Evolutionary conservation across 2,888 invertebrate species (phyloP).

Genomic region (Xylota sylvarum): DNA sequence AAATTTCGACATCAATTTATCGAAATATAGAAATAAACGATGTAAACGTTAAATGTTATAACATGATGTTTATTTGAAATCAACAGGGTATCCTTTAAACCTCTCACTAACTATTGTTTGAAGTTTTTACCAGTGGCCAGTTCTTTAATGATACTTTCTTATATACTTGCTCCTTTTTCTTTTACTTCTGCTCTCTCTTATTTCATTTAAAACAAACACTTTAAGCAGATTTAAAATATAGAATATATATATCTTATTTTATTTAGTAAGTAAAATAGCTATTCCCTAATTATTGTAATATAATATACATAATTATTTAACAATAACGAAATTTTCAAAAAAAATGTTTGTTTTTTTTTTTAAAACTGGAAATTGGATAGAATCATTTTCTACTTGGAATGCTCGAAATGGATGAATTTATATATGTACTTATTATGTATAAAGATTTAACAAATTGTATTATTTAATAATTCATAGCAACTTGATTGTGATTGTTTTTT

Average conservation of each 20-base stretch:
- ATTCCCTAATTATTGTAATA: slow-evolving; percentile 69
- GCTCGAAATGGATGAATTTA: slow-evolving; percentile 46
- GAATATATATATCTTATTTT: slow-evolving; percentile 52
- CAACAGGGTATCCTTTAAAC: too few species aligned
- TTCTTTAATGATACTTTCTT: background rate
- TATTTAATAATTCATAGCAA: slow-evolving; percentile 84
- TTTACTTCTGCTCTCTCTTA: too few species aligned
- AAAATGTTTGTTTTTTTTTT: slow-evolving; percentile 46
- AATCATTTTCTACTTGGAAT: slow-evolving; percentile 75
- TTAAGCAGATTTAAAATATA: slow-evolving; percentile 66
- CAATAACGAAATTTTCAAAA: slow-evolving; percentile 61
- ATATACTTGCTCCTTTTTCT: too few species aligned
- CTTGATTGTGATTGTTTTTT: slow-evolving; percentile 82
- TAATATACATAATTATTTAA: slow-evolving; percentile 57
- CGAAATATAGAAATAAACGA: too few species aligned
- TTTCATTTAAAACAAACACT: background rate
- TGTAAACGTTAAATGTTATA: too few species aligned
- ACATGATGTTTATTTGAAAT: background rate
- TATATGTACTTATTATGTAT: slow-evolving; percentile 18
- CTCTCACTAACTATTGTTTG: too few species aligned
- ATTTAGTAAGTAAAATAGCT: slow-evolving; percentile 69
- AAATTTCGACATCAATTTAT: too few species aligned
- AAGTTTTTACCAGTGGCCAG: too few species aligned
- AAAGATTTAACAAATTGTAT: slow-evolving; percentile 83
- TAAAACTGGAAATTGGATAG: slow-evolving; percentile 71